Evolutionary conservation across 2,888 invertebrate genomes (phyloP), one percentile per base, ranked within the genome.

Genomic region (Cosmopolites sordidus): DNA sequence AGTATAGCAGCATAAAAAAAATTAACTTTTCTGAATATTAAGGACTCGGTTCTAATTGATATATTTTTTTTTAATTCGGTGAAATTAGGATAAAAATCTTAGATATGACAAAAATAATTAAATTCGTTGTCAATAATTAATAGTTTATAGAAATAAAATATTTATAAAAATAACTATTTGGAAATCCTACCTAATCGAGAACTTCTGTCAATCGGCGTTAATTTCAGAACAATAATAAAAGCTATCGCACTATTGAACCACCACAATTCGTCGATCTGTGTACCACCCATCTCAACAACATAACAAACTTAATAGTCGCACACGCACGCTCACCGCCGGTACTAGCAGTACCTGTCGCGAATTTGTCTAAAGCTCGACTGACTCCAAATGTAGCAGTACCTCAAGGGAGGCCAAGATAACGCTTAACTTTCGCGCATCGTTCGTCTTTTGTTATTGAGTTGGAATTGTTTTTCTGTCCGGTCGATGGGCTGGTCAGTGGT

Each of bases 321-420:
- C 5, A 33, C 47, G 43, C 33, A 43, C 43, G 50, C 45, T 43
- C 44, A 51, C 48, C 51, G 48, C 51, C 43, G 44, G 43, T 51
- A 51, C 46, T 43, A 51, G 42, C 51, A 48, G 43, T 52, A 56
- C 56, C 52, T 38, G 16, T 56, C 56, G 56, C 56, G 49, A 56
- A 56, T 49, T 56, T 49, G 50, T 52, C 49, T 53, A 52, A 50
- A 50, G 41, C 30, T 42, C 49, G 52, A 56, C 56, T 56, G 56
- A 46, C 48, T 44, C 17, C 40, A 46, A 48, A 17, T 45, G 37
- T 3, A 4, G 8, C 12, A 33, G 51, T 56, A 56, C 51, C 44
- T 55, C 48, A 46, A 49, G 56, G 52, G 52, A 56, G 56, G 56
- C 40, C 49, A 42, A 51, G 52, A 56, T 45, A 43, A 43, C 51